Conservation (phyloP, 30 jellyfish, hydroid and myxozoan genomes). For the Aurelia aurita complex sp. Pacific region DNA sequence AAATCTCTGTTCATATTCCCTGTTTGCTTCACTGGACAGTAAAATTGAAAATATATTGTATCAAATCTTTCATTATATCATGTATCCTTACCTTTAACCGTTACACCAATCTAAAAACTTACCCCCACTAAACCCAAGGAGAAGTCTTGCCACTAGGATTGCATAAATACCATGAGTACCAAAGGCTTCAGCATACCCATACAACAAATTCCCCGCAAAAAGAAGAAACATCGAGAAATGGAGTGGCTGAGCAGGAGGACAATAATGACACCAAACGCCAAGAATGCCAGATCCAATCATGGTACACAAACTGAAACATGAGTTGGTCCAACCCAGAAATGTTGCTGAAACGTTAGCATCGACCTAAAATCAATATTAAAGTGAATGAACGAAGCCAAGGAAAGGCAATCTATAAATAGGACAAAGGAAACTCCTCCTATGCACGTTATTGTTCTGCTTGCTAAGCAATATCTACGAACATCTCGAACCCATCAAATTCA, state of each 20-base stretch:
- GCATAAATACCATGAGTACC: conserved; percentile 38
- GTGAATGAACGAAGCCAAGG: too few species aligned
- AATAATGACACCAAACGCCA: conserved; percentile 73
- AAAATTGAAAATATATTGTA: too few species aligned
- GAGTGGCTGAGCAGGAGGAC: conserved; percentile 64
- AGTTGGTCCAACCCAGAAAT: conserved; percentile 73
- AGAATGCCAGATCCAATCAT: conserved; percentile 36
- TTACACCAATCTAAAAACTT: too few species aligned
- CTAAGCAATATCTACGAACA: too few species aligned
- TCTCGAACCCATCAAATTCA: too few species aligned
- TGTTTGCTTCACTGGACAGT: too few species aligned
- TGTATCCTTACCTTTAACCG: too few species aligned
- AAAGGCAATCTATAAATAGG: too few species aligned
- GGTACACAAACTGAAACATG: conserved; percentile 71
- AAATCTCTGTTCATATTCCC: too few species aligned
- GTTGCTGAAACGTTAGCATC: conserved; percentile 51
- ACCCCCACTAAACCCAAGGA: conserved; percentile 80
- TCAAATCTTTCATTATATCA: too few species aligned
- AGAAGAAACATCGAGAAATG: conserved; percentile 23
- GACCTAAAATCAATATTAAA: conserved; percentile 26
- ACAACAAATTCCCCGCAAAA: conserved; percentile 46
- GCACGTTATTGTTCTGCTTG: too few species aligned
- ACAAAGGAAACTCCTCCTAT: too few species aligned
- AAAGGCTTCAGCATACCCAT: conserved; percentile 64
- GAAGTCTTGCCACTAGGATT: conserved; percentile 52